A percentile compares a stretch with the other conserved stretches of the same genome.
These are phyloP conservation scores for Sarcophaga variegata DNA, from an alignment of 2,888 invertebrate species.

Conservation along the genomic window DNA sequence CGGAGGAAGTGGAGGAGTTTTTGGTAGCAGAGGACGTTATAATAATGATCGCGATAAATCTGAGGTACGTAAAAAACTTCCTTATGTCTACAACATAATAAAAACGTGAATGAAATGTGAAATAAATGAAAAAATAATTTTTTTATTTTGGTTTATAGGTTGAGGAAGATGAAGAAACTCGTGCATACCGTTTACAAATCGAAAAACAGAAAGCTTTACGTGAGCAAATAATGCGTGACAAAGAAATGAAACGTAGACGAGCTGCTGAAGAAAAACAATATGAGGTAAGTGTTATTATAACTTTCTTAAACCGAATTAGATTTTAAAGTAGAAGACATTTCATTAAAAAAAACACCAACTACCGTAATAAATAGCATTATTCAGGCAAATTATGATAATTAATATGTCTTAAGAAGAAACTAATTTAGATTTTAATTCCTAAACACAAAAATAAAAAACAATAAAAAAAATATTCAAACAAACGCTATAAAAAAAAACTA, in stretches of 20 bases:
- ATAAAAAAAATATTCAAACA: not conserved
- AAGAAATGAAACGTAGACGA: constrained; percentile 82
- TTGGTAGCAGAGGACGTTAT: constrained; percentile 72
- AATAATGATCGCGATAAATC: constrained; percentile 76
- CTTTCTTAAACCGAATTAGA: not conserved
- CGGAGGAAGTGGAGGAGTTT: constrained; percentile 47
- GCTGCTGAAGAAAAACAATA: constrained; percentile 81
- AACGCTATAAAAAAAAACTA: constrained; percentile 15
- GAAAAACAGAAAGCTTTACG: constrained; percentile 82
- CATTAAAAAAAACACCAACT: not conserved
- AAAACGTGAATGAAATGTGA: not conserved
- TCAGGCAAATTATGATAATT: not conserved
- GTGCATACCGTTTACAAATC: constrained; percentile 82
- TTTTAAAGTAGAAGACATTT: not conserved
- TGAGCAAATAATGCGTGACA: constrained; percentile 82
- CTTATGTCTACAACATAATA: not conserved
- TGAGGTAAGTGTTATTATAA: constrained; percentile 76
- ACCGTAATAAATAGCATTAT: constrained; percentile 1
- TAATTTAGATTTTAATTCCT: constrained; percentile 63
- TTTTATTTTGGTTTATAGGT: constrained; percentile 71
- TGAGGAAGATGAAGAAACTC: constrained; percentile 83
- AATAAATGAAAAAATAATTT: constrained; percentile 7
- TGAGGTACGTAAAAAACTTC: constrained; percentile 73
- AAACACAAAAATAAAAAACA: constrained; percentile 37
- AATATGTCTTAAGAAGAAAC: constrained; percentile 38